These are phyloP conservation scores for Delichon dasypus DNA, from an alignment of 2,797 vertebrate species.

Conservation along the genomic window DNA sequence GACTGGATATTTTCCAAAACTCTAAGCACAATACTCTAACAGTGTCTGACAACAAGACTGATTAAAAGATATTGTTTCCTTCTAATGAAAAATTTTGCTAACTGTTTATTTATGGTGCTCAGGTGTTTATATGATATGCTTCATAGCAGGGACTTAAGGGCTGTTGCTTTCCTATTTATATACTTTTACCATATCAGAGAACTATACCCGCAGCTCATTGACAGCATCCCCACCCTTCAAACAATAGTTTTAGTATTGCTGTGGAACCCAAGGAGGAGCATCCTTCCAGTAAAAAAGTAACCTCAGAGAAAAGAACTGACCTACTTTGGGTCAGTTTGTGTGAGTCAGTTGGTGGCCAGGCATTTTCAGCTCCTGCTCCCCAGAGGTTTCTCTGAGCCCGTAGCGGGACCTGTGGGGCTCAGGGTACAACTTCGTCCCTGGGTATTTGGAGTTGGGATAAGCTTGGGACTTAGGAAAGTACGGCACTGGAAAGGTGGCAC, in stretches of 20 bases:
- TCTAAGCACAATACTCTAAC: neutral
- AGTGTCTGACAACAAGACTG: neutral
- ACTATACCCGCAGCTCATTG: neutral
- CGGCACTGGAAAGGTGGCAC: neutral
- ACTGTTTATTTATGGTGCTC: neutral
- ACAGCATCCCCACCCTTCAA: rapidly evolving
- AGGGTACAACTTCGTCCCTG: neutral
- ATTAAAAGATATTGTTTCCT: neutral
- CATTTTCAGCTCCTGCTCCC: neutral
- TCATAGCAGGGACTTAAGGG: neutral
- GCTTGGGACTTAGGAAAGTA: neutral
- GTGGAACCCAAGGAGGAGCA: neutral
- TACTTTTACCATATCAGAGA: neutral
- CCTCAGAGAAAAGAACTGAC: neutral
- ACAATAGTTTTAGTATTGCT: neutral
- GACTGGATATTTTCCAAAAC: neutral
- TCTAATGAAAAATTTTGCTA: neutral
- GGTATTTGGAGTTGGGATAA: neutral
- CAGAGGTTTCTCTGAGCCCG: neutral
- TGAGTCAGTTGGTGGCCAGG: neutral
- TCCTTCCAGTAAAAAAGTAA: neutral
- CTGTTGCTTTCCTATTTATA: neutral
- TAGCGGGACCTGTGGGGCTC: rapidly evolving
- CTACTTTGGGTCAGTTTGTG: neutral
- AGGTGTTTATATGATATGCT: neutral